Evolutionary conservation across 2,797 vertebrate genomes (phyloP).

Genomic region (Paratrypauchen microcephalus): DNA sequence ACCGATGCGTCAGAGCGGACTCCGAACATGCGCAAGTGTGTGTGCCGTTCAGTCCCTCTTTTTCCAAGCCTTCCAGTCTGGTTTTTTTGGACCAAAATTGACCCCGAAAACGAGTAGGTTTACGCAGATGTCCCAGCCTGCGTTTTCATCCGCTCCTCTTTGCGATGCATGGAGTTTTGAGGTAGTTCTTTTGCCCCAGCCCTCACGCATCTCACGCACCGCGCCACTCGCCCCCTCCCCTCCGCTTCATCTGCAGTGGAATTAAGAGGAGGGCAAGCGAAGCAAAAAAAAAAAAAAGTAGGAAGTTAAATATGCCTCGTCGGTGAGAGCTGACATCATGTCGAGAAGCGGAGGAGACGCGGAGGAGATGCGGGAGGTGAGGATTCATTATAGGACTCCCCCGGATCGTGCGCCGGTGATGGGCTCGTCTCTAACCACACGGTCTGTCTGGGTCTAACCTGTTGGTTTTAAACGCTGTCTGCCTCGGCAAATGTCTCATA

Average conservation of each 20-base stretch:
- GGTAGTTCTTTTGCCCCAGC: conserved; percentile 25
- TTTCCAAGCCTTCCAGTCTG: conserved; percentile 8
- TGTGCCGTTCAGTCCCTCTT: conserved; percentile 52
- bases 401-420: neutral
- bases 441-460: conserved; percentile 11
- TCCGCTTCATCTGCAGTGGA: conserved; percentile 59
- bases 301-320: conserved; percentile 40
- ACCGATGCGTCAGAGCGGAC: conserved; percentile 72
- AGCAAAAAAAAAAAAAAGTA: conserved; percentile 21
- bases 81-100: conserved; percentile 24
- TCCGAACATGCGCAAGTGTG: conserved; percentile 72
- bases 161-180: conserved; percentile 10
- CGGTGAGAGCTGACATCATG: conserved; percentile 26
- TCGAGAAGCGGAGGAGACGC: conserved; percentile 18
- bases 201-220: neutral
- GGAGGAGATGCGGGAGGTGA: conserved; percentile 1
- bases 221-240: neutral
- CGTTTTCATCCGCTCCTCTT: conserved; percentile 40
- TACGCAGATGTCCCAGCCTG: conserved; percentile 21
- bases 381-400: conserved; percentile 10
- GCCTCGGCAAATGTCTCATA: conserved; percentile 7
- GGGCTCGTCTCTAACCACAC: neutral
- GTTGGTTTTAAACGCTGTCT: conserved; percentile 8
- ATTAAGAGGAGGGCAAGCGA: conserved; percentile 45
- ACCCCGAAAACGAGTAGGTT: conserved; percentile 12